Conservation (phyloP, 2,113 vertebrate genomes). For the Dipodomys ordii region DNA sequence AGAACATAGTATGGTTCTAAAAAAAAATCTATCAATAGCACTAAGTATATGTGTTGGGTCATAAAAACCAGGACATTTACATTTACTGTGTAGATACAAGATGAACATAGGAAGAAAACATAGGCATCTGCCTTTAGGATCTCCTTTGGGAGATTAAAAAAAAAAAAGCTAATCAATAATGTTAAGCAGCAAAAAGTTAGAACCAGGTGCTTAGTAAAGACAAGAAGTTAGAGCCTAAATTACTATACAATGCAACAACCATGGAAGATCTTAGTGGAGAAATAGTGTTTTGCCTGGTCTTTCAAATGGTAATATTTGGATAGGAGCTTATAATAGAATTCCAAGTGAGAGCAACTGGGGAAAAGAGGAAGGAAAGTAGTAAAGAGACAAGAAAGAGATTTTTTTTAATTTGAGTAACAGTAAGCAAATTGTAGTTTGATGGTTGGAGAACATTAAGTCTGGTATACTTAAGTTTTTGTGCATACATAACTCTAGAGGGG, state of each 20-base stretch:
- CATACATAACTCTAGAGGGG: not conserved
- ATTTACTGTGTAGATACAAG: constrained; percentile 12
- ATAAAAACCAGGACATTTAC: not conserved
- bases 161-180: constrained; percentile 10
- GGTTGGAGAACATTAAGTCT: not conserved
- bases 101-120: constrained; percentile 25
- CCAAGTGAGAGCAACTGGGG: not conserved
- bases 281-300: not conserved
- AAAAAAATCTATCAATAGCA: constrained; percentile 47
- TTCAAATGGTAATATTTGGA: not conserved
- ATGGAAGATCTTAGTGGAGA: not conserved
- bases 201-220: not conserved
- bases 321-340: constrained; percentile 6
- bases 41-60: not conserved
- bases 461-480: not conserved
- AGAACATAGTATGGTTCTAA: not conserved
- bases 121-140: constrained; percentile 17
- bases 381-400: not conserved
- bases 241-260: not conserved
- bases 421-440: constrained; percentile 51
- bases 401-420: constrained; percentile 17
- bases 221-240: not conserved
- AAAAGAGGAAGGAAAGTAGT: not conserved
- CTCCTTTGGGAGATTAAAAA: not conserved
- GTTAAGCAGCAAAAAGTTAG: not conserved